Evolutionary conservation across 2,113 vertebrate species (phyloP).

Genomic region (Sterna hirundo): DNA sequence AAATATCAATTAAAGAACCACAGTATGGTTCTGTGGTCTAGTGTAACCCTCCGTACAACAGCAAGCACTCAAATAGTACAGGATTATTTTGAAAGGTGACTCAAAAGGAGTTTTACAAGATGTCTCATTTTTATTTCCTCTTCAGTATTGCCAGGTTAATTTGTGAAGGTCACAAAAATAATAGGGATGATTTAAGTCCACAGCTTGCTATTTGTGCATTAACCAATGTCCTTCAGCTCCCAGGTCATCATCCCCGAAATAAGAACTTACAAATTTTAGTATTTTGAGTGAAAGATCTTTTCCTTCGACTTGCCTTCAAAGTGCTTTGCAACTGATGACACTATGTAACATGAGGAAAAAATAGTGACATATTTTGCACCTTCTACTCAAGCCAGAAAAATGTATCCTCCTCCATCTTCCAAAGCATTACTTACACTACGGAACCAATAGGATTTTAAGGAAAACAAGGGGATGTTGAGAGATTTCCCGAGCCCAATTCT

Average conservation of each 20-base stretch:
- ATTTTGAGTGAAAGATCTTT: background rate
- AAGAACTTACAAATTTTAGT: background rate
- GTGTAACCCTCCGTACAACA: background rate
- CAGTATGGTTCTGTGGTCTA: background rate
- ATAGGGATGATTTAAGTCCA: background rate
- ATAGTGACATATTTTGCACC: background rate
- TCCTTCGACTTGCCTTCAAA: background rate
- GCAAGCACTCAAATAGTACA: background rate
- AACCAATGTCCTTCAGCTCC: background rate
- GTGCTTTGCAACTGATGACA: background rate
- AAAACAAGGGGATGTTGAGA: background rate
- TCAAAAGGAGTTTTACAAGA: background rate
- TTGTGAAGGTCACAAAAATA: background rate
- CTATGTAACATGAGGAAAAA: background rate
- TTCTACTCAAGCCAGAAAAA: background rate
- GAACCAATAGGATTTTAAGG: background rate
- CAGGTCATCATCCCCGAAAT: background rate
- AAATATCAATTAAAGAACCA: background rate
- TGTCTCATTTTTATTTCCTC: background rate
- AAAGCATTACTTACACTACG: background rate
- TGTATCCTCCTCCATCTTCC: background rate
- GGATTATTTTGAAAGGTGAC: background rate
- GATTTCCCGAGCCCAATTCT: accelerated
- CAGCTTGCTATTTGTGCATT: background rate
- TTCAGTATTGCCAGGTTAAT: background rate